These are phyloP conservation scores for Pontoporia blainvillei DNA, from an alignment of 2,113 vertebrate genomes.

Conservation along the genomic window DNA sequence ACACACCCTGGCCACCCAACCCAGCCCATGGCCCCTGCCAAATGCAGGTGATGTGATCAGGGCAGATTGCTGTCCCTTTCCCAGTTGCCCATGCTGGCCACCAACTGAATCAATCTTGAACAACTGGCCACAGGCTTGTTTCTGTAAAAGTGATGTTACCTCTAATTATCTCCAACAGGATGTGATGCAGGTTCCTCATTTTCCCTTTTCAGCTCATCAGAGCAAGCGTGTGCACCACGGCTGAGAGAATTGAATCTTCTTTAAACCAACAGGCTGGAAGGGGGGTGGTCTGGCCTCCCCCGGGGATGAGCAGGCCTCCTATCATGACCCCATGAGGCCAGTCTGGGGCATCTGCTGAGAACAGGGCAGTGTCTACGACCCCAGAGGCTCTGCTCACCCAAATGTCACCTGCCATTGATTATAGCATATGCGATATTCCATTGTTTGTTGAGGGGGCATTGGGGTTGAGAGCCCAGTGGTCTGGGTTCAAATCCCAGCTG, in stretches of 20 bases:
- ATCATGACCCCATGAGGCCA: accelerated
- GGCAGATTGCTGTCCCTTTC: background rate
- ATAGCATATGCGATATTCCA: accelerated
- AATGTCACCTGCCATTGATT: accelerated
- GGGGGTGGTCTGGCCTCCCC: constrained; percentile 54
- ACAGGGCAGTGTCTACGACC: background rate
- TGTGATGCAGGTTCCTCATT: constrained; percentile 66
- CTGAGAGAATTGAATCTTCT: constrained; percentile 75
- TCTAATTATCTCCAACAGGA: constrained; percentile 76
- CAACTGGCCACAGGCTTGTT: constrained; percentile 75
- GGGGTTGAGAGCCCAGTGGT: background rate
- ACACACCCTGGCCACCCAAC: background rate
- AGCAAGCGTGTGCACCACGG: constrained; percentile 60
- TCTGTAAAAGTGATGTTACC: constrained; percentile 75
- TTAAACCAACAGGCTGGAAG: constrained; percentile 66
- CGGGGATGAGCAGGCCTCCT: background rate
- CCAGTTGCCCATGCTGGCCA: background rate
- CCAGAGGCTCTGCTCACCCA: accelerated
- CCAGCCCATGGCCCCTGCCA: background rate
- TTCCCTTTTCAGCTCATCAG: constrained; percentile 74
- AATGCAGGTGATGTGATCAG: background rate
- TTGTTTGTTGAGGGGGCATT: accelerated
- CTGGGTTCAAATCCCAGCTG: background rate
- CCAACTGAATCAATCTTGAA: constrained; percentile 66
- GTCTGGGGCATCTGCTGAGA: accelerated